Base-by-base conservation (phyloP, 1,140 invertebrate species). In the Saccostrea glomerata region DNA sequence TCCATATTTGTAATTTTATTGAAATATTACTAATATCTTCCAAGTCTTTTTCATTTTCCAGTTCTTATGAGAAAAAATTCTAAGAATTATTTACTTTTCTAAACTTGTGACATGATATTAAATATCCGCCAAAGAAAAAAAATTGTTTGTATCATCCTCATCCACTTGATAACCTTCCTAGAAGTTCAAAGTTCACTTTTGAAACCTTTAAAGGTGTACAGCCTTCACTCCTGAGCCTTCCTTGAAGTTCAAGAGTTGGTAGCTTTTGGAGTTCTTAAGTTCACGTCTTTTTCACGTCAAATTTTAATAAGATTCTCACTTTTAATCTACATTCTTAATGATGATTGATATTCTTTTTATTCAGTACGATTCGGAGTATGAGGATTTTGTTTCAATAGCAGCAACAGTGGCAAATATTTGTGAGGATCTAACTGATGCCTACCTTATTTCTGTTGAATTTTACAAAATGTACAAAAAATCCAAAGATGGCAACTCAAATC, bases 371-470 rank as follows among this genome's bases (percentile, higher is more conserved):
- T 82, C 23, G 30, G 77, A 73, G 70, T 58, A 17, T 86, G 25
- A 87, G 55, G 77, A 90, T 55, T 94, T 94, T 70, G 96, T 96
- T 96, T 94, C 96, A 30, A 94, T 98, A 92, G 96, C 96, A n/a
- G 96, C 96, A 83, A 96, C 96, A 63, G 94, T 98, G 15, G 96
- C 97, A 82, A 30, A 73, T 25, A 73, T 73, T 12, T 73, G 70
- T 73, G 70, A 73, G 13, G 96, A 96, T 92, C 96, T 97, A 89
- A 96, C 97, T 6, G 97, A 98, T 90, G 96, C 96, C 15, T 98
- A 97, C 95, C 98, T 97, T 97, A 94, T 98, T 66, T 96, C 97
- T 3, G 97, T 97, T 93, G 96, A 96, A 25, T 97, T 98, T 90
- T 97, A 97, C 87, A 96, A 96, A 89, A 89, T 91, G 96, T 73